phyloP scores from a whole-genome alignment of 2,888 invertebrate genomes.

The Pterostichus niger region DNA sequence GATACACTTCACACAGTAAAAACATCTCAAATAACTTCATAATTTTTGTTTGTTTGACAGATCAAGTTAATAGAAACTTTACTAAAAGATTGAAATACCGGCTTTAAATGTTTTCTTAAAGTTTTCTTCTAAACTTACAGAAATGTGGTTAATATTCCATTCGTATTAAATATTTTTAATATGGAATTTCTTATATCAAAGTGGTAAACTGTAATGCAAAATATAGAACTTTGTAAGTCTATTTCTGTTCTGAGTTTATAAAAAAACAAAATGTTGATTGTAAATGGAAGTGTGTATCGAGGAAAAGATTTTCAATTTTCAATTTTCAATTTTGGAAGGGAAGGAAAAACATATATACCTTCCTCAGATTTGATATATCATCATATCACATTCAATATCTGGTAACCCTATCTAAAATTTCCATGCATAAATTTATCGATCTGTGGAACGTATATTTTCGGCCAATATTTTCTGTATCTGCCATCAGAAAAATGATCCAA shows the following conservation, averaged over 20 bases:
- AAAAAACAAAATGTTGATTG: conserved; percentile 43
- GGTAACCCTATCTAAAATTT: conserved; percentile 21
- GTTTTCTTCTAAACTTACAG: no score
- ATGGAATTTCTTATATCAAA: no score
- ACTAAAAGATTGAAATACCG: no score
- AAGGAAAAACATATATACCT: conserved; percentile 43
- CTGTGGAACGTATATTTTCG: not conserved
- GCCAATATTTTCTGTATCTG: conserved; percentile 10
- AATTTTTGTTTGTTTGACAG: no score
- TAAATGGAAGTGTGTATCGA: conserved; percentile 15
- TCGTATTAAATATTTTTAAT: no score
- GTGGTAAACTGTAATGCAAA: no score
- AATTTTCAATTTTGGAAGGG: conserved; percentile 43
- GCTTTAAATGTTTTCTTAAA: no score
- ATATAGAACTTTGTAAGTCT: no score
- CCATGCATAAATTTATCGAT: conserved; percentile 52
- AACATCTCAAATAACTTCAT: no score
- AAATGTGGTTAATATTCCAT: no score
- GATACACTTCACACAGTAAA: no score
- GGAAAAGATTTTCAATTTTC: conserved; percentile 46
- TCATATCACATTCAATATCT: conserved; percentile 36
- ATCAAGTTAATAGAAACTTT: no score
- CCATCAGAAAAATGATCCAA: not conserved
- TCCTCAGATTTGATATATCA: conserved; percentile 40
- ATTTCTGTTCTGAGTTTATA: not conserved